phyloP scores from a whole-genome alignment of 2,113 vertebrate genomes.

The Notarius lentiginosus region DNA sequence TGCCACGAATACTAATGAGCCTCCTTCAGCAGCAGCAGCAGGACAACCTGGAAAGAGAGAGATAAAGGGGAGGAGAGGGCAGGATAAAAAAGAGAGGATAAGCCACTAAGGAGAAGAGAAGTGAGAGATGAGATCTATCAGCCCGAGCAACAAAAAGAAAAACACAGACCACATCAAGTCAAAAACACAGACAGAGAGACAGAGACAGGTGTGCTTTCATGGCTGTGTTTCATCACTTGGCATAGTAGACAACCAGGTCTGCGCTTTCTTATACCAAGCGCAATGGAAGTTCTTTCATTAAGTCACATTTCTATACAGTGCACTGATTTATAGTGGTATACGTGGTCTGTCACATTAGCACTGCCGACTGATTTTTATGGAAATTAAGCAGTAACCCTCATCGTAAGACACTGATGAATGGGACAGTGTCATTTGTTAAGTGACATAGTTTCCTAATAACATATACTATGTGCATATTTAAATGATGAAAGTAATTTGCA shows the following conservation, averaged over 20 bases:
- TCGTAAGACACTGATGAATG: neutral
- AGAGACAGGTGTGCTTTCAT: neutral
- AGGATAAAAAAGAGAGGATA: slow-evolving; percentile 42
- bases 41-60: slow-evolving; percentile 33
- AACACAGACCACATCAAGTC: slow-evolving; percentile 25
- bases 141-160: slow-evolving; percentile 18
- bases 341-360: neutral
- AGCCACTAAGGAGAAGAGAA: slow-evolving; percentile 21
- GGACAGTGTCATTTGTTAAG: neutral
- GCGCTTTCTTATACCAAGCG: neutral
- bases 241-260: neutral
- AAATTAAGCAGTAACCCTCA: neutral
- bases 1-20: slow-evolving; percentile 63
- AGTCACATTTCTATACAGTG: neutral
- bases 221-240: neutral
- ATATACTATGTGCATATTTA: neutral
- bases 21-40: slow-evolving; percentile 31
- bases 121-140: slow-evolving; percentile 30
- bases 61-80: slow-evolving; percentile 12
- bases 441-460: slow-evolving; percentile 3
- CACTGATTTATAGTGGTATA: neutral
- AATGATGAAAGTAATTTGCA: neutral
- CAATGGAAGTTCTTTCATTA: neutral
- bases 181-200: slow-evolving; percentile 14
- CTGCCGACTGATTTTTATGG: neutral